phyloP scores from a whole-genome alignment of 2,888 invertebrate species.

The Limulus polyphemus region DNA sequence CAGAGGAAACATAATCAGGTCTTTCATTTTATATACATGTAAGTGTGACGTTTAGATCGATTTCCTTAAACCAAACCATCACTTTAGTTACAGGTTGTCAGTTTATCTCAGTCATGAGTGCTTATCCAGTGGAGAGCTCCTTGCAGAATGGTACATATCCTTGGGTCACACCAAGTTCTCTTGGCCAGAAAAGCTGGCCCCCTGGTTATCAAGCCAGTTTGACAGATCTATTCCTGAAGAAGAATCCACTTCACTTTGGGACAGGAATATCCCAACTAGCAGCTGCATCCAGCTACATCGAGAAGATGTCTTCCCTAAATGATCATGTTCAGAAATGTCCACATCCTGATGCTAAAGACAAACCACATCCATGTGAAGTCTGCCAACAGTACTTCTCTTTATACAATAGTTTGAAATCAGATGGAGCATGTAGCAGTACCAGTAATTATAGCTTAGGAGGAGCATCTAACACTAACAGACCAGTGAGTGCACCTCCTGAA shows the following conservation, averaged over 20 bases:
- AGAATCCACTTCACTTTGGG: constrained; percentile 24
- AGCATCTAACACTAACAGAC: constrained; percentile 10
- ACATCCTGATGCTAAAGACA: constrained; percentile 25
- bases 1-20: no score
- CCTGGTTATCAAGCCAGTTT: constrained; percentile 28
- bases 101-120: no score
- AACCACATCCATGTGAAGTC: constrained; percentile 26
- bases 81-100: no score
- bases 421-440: constrained; percentile 23
- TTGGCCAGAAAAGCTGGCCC: constrained; percentile 24
- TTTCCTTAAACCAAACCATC: no score
- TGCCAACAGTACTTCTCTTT: constrained; percentile 24
- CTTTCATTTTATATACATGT: no score
- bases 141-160: constrained; percentile 28
- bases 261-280: constrained; percentile 27
- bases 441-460: constrained; percentile 19
- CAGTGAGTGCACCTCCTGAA: constrained; percentile 9
- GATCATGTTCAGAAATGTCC: constrained; percentile 24
- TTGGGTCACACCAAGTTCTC: constrained; percentile 25
- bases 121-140: constrained; percentile 1
- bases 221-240: constrained; percentile 27
- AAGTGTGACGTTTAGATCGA: no score
- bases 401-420: constrained; percentile 13
- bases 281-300: constrained; percentile 27
- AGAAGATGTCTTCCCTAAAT: constrained; percentile 26